Percentiles rank a stretch among this genome's conserved stretches.
phyloP scores from a whole-genome alignment of 2,113 vertebrate genomes.

The Scomber colias region DNA sequence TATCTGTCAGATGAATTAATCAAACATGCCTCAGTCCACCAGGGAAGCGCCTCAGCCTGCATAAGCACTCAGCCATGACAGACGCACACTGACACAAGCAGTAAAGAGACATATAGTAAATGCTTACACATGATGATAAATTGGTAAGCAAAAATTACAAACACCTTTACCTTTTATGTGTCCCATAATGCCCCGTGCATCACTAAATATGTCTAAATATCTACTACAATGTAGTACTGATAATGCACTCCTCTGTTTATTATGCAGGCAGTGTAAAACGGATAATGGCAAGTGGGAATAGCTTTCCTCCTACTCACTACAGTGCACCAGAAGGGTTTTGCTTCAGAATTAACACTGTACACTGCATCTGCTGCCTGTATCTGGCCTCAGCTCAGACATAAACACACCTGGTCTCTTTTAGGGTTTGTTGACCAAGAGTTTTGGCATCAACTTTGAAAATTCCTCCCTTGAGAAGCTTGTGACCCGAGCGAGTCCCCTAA shows the following conservation, averaged over 20 bases:
- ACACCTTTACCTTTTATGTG: neutral
- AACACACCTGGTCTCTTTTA: slow-evolving; percentile 45
- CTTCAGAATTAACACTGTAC: slow-evolving; percentile 12
- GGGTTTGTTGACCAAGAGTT: slow-evolving; percentile 32
- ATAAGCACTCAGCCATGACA: slow-evolving; percentile 59
- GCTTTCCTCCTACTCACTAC: slow-evolving; percentile 18
- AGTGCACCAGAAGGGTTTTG: neutral
- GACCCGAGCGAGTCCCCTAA: slow-evolving; percentile 41
- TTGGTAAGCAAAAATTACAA: neutral
- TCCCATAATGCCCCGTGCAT: neutral
- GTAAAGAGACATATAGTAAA: slow-evolving; percentile 5
- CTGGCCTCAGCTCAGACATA: slow-evolving; percentile 24
- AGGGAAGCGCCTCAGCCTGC: slow-evolving; percentile 43
- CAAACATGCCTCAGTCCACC: slow-evolving; percentile 45
- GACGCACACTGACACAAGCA: slow-evolving; percentile 38
- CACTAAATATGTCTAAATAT: neutral
- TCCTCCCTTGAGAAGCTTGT: slow-evolving; percentile 33
- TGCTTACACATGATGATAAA: slow-evolving; percentile 22
- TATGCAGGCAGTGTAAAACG: slow-evolving; percentile 14
- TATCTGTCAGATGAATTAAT: slow-evolving; percentile 77
- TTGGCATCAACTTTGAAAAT: slow-evolving; percentile 17
- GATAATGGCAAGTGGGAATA: slow-evolving; percentile 7
- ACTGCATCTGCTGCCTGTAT: neutral
- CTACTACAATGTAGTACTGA: neutral
- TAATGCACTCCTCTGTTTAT: neutral